phyloP scores from a whole-genome alignment of 2,113 vertebrate species.

The Passer domesticus region DNA sequence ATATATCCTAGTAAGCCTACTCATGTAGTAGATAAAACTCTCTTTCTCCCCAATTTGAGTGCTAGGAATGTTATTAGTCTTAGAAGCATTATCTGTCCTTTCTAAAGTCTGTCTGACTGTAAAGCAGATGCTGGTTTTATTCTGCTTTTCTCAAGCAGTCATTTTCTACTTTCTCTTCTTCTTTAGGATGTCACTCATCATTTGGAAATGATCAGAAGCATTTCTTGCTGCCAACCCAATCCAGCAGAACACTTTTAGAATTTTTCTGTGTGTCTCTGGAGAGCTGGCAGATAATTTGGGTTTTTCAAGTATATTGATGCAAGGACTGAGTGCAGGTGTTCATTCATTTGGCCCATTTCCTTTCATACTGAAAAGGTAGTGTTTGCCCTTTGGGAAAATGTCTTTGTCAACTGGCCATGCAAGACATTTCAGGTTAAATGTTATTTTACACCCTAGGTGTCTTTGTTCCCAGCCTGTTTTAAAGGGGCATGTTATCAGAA shows the following conservation, averaged over 20 bases:
- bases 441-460: not conserved
- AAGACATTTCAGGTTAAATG: not conserved
- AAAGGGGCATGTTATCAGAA: not conserved
- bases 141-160: constrained; percentile 6
- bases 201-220: constrained; percentile 28
- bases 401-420: not conserved
- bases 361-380: not conserved
- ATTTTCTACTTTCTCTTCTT: not conserved
- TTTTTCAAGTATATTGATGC: not conserved
- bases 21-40: not conserved
- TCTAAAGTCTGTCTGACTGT: not conserved
- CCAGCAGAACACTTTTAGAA: not conserved
- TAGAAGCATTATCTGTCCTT: not conserved
- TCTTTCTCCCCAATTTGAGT: not conserved
- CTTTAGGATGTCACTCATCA: constrained; percentile 1
- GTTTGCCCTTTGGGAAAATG: not conserved
- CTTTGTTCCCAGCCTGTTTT: not conserved
- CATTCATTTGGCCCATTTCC: not conserved
- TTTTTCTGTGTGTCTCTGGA: not conserved
- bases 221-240: not conserved
- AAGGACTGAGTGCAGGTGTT: not conserved
- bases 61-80: not conserved
- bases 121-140: constrained; percentile 6
- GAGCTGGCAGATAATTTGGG: not conserved
- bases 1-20: not conserved